Conservation (phyloP, 2,113 vertebrate genomes). For the Sus scrofa region T2T-Sscrofa CM000813.6:140623001-140623500, state of each 20-base stretch:
- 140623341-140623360: not conserved
- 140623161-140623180: not conserved
- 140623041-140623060: slow-evolving; percentile 44
- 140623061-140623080: not conserved
- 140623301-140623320: not conserved
- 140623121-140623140: slow-evolving; percentile 36
- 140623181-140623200: not conserved
- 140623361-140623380: not conserved
- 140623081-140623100: slow-evolving; percentile 8
- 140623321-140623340: not conserved
- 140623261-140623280: not conserved
- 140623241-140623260: not conserved
- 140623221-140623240: not conserved
- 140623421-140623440: too few relatives aligned
- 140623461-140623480: not conserved
- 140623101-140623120: not conserved
- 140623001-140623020: slow-evolving; percentile 61
- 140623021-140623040: not conserved
- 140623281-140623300: not conserved
- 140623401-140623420: not conserved
- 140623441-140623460: not conserved
- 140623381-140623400: not conserved
- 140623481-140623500: not conserved
- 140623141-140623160: not conserved
- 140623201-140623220: not conserved